Conservation (phyloP, 2,888 invertebrate species). For the Catocala fraxini region DNA sequence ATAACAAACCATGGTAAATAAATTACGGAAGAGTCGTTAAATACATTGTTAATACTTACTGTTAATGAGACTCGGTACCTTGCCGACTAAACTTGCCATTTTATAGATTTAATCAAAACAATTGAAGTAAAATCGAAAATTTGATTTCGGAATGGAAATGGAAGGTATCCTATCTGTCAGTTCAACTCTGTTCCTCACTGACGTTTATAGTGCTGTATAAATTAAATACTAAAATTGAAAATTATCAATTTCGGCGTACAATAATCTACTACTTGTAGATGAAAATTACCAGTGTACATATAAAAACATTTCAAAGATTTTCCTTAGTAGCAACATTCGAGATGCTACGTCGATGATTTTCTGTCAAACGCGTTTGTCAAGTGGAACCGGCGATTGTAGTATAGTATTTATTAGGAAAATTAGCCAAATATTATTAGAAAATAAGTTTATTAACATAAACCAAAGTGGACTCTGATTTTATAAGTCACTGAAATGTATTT, state of each 20-base stretch:
- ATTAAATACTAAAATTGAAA: neutral
- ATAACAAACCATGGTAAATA: constrained; percentile 9
- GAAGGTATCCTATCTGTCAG: constrained; percentile 42
- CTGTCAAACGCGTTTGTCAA: constrained; percentile 66
- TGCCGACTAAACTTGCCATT: constrained; percentile 79
- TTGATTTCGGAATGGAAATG: constrained; percentile 65
- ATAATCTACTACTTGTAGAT: too few relatives aligned
- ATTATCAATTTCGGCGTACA: too few relatives aligned
- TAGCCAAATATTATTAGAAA: constrained; percentile 37
- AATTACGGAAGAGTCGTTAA: neutral
- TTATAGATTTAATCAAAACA: constrained; percentile 67
- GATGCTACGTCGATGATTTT: constrained; percentile 74
- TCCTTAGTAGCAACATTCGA: constrained; percentile 47
- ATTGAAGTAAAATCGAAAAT: constrained; percentile 58
- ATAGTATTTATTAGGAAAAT: constrained; percentile 27
- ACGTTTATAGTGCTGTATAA: constrained; percentile 13
- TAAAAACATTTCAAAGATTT: too few relatives aligned
- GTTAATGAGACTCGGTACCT: constrained; percentile 73
- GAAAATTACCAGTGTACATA: too few relatives aligned
- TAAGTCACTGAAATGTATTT: constrained; percentile 60
- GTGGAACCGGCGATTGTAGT: constrained; percentile 50
- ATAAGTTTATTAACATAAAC: constrained; percentile 35
- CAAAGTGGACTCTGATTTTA: constrained; percentile 45
- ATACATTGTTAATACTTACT: constrained; percentile 66
- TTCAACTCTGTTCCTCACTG: constrained; percentile 4